phyloP scores from a whole-genome alignment of 2,797 vertebrate species.

The Eidolon dupreanum region DNA sequence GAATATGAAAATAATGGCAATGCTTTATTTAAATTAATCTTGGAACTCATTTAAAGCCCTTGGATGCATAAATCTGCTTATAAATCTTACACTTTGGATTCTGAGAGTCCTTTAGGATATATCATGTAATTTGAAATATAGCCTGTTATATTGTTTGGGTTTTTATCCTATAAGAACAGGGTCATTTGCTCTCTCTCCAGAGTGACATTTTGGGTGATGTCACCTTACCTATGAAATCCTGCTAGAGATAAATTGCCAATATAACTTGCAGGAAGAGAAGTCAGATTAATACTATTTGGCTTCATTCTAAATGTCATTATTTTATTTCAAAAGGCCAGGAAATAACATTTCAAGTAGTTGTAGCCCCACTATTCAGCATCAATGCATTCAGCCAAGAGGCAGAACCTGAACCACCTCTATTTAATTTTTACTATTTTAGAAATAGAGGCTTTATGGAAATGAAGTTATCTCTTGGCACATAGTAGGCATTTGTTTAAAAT shows the following conservation, averaged over 20 bases:
- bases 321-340: conserved; percentile 66
- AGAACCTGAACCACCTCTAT: background rate
- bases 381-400: background rate
- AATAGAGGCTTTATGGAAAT: background rate
- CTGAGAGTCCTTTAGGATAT: background rate
- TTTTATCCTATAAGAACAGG: conserved; percentile 17
- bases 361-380: background rate
- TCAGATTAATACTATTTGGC: conserved; percentile 56
- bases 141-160: background rate
- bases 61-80: background rate
- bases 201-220: conserved; percentile 59
- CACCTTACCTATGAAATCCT: conserved; percentile 45
- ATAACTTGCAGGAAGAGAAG: conserved; percentile 46
- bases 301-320: conserved; percentile 67
- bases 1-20: background rate
- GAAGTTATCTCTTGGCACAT: background rate
- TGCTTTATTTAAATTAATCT: background rate
- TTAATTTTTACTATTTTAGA: background rate
- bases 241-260: conserved; percentile 36
- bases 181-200: background rate
- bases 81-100: background rate
- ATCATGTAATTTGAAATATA: background rate
- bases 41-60: background rate
- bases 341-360: conserved; percentile 63
- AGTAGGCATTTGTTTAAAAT: background rate